A percentile compares a stretch with the other conserved stretches of the same genome.
These are phyloP conservation scores for Oryzias sinensis DNA, from an alignment of 2,797 vertebrate species.

Conservation along the genomic window DNA sequence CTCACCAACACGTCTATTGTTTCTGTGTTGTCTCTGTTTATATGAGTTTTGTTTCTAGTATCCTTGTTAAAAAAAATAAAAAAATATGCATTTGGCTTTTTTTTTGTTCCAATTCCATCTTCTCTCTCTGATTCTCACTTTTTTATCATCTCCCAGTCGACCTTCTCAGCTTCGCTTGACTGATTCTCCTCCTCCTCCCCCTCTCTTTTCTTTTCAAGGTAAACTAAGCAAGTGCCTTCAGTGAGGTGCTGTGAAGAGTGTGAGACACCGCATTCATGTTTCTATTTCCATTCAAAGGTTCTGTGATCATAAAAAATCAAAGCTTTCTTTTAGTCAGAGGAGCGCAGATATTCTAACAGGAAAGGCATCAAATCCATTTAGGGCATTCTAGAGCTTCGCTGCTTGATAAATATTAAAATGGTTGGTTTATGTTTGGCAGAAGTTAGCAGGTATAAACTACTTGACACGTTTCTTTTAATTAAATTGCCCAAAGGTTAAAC, in stretches of 20 bases:
- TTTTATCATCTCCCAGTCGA: constrained; percentile 45
- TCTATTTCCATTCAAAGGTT: constrained; percentile 53
- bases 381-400: constrained; percentile 3
- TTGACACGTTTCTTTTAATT: no score
- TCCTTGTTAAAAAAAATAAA: neutral
- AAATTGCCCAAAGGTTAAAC: no score
- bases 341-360: constrained; percentile 9
- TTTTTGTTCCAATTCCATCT: constrained; percentile 34
- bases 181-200: constrained; percentile 38
- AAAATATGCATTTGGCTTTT: constrained; percentile 1
- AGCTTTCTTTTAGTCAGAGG: constrained; percentile 37
- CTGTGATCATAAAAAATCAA: constrained; percentile 52
- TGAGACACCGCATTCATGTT: constrained; percentile 7
- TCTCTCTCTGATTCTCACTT: constrained; percentile 33
- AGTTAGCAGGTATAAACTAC: no score
- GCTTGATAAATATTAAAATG: constrained; percentile 8
- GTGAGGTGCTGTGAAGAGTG: constrained; percentile 23
- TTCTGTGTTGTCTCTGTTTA: neutral
- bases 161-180: constrained; percentile 50
- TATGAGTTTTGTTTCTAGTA: neutral
- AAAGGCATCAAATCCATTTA: constrained; percentile 2
- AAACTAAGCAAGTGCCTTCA: constrained; percentile 56
- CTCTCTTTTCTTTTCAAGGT: constrained; percentile 42
- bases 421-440: neutral
- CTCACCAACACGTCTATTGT: constrained; percentile 2